Conservation (phyloP, 2,888 invertebrate genomes). For the Orchesellides sinensis region DNA sequence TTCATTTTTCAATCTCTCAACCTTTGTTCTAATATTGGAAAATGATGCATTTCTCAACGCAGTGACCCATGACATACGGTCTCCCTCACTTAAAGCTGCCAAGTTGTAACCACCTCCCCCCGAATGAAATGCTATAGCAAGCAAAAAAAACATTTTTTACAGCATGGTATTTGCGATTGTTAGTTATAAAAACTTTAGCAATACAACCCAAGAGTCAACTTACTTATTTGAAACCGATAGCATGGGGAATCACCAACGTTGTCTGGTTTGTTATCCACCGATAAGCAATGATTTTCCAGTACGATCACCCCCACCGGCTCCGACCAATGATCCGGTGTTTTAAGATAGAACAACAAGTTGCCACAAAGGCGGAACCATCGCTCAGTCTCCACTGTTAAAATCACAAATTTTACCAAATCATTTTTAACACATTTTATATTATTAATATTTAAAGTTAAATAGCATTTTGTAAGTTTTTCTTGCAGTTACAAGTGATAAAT, state of each 20-base stretch:
- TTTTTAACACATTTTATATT: neutral
- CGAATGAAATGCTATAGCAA: constrained; percentile 64
- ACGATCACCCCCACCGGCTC: constrained; percentile 93
- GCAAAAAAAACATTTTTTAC: neutral
- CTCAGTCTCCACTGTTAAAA: constrained; percentile 86
- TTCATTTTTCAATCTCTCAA: constrained; percentile 78
- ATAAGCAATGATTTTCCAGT: constrained; percentile 90
- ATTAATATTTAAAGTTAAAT: neutral
- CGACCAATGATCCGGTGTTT: constrained; percentile 91
- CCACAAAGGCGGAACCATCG: constrained; percentile 95
- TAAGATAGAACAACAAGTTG: constrained; percentile 95
- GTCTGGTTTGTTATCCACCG: constrained; percentile 80
- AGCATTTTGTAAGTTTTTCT: neutral
- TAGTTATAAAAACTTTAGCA: neutral
- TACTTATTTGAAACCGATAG: constrained; percentile 88
- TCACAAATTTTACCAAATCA: constrained; percentile 74
- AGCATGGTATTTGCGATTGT: neutral
- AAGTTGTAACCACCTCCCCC: constrained; percentile 87
- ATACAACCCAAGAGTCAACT: too few relatives aligned
- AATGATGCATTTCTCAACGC: constrained; percentile 91
- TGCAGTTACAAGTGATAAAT: too few relatives aligned
- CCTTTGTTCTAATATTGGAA: constrained; percentile 86
- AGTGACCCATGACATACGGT: constrained; percentile 91
- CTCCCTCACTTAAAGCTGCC: constrained; percentile 87
- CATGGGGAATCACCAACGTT: constrained; percentile 80